Conservation (phyloP, 1,140 invertebrate species). For the Drosophila littoralis region DNA sequence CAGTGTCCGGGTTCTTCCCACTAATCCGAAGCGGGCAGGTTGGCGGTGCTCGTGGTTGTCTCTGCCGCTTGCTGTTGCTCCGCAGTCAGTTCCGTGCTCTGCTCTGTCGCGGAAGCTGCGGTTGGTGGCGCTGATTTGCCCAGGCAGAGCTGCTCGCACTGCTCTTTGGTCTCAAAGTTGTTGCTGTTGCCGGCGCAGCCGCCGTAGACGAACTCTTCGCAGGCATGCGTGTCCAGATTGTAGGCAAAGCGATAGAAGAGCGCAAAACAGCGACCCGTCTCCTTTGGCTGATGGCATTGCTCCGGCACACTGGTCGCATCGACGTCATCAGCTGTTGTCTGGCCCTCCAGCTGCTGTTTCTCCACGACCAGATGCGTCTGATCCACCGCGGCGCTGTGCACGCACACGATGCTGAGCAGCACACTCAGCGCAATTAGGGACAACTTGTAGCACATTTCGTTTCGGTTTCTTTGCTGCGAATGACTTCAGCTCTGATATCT, state of each 20-base stretch:
- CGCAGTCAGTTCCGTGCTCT: slow-evolving; percentile 20
- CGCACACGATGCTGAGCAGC: slow-evolving; percentile 14
- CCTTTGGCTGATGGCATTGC: slow-evolving; percentile 89
- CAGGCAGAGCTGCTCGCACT: slow-evolving; percentile 90
- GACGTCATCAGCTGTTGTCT: neutral
- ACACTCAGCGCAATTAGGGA: slow-evolving; percentile 27
- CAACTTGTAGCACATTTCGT: slow-evolving; percentile 63
- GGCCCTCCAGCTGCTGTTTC: slow-evolving; percentile 26
- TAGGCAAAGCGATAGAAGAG: slow-evolving; percentile 93
- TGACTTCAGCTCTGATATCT: slow-evolving; percentile 32
- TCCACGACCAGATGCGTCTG: slow-evolving; percentile 55
- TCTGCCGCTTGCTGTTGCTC: slow-evolving; percentile 8
- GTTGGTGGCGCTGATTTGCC: slow-evolving; percentile 15
- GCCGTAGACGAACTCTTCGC: slow-evolving; percentile 92
- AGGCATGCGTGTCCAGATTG: slow-evolving; percentile 88
- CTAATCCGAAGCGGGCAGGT: neutral
- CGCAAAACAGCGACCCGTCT: slow-evolving; percentile 92
- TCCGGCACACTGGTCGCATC: slow-evolving; percentile 44
- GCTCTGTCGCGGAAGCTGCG: slow-evolving; percentile 31
- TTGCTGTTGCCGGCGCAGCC: slow-evolving; percentile 96
- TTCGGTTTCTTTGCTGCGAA: slow-evolving; percentile 41
- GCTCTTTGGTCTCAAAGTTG: slow-evolving; percentile 91
- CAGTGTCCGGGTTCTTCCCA: slow-evolving; percentile 8
- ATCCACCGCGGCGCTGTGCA: slow-evolving; percentile 47
- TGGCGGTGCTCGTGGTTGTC: slow-evolving; percentile 2